Base-by-base conservation (phyloP, 2,797 vertebrate species). In the Crenichthys baileyi region DNA sequence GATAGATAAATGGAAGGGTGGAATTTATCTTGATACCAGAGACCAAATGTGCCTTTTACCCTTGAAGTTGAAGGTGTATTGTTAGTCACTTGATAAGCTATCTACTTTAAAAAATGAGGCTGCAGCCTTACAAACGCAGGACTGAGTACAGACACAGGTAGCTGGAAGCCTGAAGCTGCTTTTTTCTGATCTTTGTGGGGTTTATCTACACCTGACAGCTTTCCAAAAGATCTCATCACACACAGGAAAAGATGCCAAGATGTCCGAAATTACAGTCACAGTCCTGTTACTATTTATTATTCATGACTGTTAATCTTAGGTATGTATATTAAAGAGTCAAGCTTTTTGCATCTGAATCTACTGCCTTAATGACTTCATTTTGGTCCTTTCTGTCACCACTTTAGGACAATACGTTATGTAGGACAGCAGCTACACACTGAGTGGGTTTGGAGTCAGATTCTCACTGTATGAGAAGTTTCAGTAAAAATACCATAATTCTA, bases 81-180 rank as follows among this genome's bases (percentile, higher is more conserved):
- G 79, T 87, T 84, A 65, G 82, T 81, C 84, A 83, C 74, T 82
- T 83, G 81, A 89, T 88, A 79, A 85, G 80, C 75, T 85, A 77
- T 79, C 75, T 78, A 31, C 63, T 48, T 83, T 83, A 77, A 80
- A 83, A 85, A 85, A 85, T 83, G 70, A 79, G 70, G 48, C 60
- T 70, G 76, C 72, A 20, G 75, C 72, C 29, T 68, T 22, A 1
- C 73, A 87, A 71, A 76, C 16, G 15, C 70, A 82, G 31, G 46
- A 15, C 82, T 24, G 46, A 78, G 73, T 39, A 70, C 36, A 77
- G 65, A 39, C 29, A 20, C 67, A 50, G 22, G 29, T 72, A 53
- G 74, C 46, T 48, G 29, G 9, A 51, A 31, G 53, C 39, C 53
- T 63, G 72, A 51, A 41, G 71, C n/a, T n/a, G 39, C 16, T 8